These are phyloP conservation scores for Hemicrepidius hirtus DNA, from an alignment of 2,888 invertebrate species.

Conservation along the genomic window DNA sequence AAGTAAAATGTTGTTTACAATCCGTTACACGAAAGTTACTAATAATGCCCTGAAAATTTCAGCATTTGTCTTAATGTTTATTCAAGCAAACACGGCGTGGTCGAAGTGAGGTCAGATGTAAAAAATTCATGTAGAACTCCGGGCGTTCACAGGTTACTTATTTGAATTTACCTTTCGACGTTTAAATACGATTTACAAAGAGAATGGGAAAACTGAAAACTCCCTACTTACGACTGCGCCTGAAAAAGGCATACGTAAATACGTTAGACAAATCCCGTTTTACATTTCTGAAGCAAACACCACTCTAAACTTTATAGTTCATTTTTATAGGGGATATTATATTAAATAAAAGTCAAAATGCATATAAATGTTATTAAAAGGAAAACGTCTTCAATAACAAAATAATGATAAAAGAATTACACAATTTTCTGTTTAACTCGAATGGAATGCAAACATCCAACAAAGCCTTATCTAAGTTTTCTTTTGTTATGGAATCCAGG, in stretches of 20 bases:
- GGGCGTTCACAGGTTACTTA: conserved; percentile 41
- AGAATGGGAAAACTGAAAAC: conserved; percentile 33
- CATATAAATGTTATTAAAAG: too few relatives aligned
- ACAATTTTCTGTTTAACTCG: too few relatives aligned
- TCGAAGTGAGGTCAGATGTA: conserved; percentile 39
- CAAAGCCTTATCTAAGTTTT: not conserved
- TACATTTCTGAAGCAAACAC: not conserved
- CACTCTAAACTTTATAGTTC: not conserved
- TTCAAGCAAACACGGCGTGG: conserved; percentile 39
- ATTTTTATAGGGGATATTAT: not conserved
- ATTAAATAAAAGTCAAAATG: too few relatives aligned
- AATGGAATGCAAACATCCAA: not conserved
- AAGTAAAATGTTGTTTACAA: not conserved
- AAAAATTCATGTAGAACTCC: conserved; percentile 45
- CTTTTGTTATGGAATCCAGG: not conserved
- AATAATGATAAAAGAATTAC: too few relatives aligned
- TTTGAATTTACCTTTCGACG: conserved; percentile 46
- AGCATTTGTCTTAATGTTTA: conserved; percentile 34
- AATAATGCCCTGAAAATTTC: conserved; percentile 33
- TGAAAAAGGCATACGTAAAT: conserved; percentile 29
- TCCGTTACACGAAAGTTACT: conserved; percentile 6
- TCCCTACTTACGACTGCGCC: conserved; percentile 10
- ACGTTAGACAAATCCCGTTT: conserved; percentile 11
- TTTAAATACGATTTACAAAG: conserved; percentile 47
- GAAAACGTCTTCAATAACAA: too few relatives aligned